Conservation (phyloP, 2,113 vertebrate species). For the Baryphthengus martii region DNA sequence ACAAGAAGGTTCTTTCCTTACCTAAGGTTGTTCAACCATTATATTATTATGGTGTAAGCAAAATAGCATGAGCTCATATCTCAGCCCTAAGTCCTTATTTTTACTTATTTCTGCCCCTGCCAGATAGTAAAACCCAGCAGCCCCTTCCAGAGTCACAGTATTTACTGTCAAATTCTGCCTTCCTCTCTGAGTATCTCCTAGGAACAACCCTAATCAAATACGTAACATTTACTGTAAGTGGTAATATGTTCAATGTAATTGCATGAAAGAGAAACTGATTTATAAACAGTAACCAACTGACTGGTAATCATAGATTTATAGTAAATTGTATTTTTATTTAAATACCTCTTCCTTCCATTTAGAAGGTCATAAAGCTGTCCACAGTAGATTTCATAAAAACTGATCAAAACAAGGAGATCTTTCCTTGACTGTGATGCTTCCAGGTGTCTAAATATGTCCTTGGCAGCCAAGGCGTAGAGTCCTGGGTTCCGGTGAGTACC, state of each 20-base stretch:
- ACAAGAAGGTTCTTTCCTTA: not conserved
- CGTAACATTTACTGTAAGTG: not conserved
- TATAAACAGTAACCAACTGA: not conserved
- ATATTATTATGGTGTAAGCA: not conserved
- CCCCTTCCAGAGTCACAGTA: not conserved
- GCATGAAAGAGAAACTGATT: not conserved
- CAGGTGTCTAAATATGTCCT: constrained; percentile 85
- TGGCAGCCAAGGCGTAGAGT: constrained; percentile 85
- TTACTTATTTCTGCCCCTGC: not conserved
- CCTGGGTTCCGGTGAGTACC: constrained; percentile 80
- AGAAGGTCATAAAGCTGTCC: constrained; percentile 91
- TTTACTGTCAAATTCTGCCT: not conserved
- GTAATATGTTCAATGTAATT: not conserved
- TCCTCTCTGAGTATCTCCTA: not conserved
- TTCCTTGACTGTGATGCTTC: constrained; percentile 60
- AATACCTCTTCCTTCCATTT: constrained; percentile 86
- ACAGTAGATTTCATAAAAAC: constrained; percentile 95
- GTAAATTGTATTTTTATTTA: not conserved
- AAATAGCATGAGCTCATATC: not conserved
- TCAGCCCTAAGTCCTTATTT: not conserved
- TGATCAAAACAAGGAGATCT: constrained; percentile 80
- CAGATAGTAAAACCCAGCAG: not conserved
- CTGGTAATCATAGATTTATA: not conserved
- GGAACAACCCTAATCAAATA: not conserved
- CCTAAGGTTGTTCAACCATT: not conserved